These are phyloP conservation scores for Ceriagrion tenellum DNA, from an alignment of 2,888 invertebrate genomes.

Conservation along the genomic window DNA sequence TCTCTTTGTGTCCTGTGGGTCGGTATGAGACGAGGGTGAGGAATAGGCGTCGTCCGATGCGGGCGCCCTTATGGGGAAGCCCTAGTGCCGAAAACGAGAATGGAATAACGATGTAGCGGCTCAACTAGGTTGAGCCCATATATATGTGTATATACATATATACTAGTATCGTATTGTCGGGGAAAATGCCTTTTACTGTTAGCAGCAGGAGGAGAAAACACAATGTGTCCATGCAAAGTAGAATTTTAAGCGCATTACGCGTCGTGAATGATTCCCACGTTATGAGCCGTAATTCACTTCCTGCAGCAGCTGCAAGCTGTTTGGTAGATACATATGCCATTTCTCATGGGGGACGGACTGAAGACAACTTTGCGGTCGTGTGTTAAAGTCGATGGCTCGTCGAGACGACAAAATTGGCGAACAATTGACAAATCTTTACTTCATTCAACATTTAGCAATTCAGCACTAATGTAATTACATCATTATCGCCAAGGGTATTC, in stretches of 20 bases:
- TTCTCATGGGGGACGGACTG: too few relatives aligned
- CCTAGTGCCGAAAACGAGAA: not conserved
- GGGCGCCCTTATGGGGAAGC: constrained; percentile 2
- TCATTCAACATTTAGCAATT: too few relatives aligned
- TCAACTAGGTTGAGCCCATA: constrained; percentile 51
- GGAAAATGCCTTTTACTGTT: constrained; percentile 1
- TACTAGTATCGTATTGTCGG: not conserved
- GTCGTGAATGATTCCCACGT: not conserved
- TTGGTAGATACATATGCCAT: too few relatives aligned
- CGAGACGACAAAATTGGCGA: too few relatives aligned
- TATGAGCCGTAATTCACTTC: not conserved
- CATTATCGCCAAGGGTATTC: too few relatives aligned
- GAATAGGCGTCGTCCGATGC: not conserved
- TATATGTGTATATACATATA: not conserved
- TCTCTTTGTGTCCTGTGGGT: not conserved
- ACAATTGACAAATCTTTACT: too few relatives aligned
- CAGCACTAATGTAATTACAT: too few relatives aligned
- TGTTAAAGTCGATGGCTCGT: too few relatives aligned
- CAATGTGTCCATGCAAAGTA: not conserved
- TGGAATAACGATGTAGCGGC: constrained; percentile 49
- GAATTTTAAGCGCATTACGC: constrained; percentile 18
- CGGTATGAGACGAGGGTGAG: not conserved
- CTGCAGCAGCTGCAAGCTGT: not conserved
- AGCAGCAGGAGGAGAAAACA: not conserved
- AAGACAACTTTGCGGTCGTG: too few relatives aligned